Evolutionary conservation across 2,797 vertebrate genomes (phyloP).

Genomic region (Enteromius treurensis): DNA sequence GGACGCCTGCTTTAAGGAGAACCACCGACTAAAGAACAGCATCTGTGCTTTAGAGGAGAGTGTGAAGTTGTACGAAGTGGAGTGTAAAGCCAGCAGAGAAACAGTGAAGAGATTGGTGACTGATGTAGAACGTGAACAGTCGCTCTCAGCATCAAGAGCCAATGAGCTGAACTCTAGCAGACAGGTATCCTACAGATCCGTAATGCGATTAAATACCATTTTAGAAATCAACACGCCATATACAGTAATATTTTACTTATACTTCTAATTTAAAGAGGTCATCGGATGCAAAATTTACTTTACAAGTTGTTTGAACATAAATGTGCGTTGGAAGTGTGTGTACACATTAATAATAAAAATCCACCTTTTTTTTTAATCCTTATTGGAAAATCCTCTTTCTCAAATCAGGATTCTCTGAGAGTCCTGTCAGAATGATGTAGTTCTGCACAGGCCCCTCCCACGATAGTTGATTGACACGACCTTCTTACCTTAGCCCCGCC

Average conservation of each 20-base stretch:
- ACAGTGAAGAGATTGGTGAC: constrained; percentile 85
- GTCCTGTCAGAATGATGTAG: too few relatives aligned
- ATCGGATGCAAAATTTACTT: too few relatives aligned
- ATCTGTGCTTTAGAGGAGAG: constrained; percentile 80
- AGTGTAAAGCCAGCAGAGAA: constrained; percentile 87
- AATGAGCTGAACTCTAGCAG: constrained; percentile 77
- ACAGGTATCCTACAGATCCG: constrained; percentile 74
- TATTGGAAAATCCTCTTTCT: too few relatives aligned
- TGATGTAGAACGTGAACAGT: constrained; percentile 82
- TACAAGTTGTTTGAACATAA: too few relatives aligned
- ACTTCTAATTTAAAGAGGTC: too few relatives aligned
- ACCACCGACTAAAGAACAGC: constrained; percentile 72
- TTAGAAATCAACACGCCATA: not conserved
- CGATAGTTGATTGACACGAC: too few relatives aligned
- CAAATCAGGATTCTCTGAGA: too few relatives aligned
- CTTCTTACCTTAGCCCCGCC: too few relatives aligned
- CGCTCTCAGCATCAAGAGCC: constrained; percentile 69
- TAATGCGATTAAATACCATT: not conserved
- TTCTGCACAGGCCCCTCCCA: too few relatives aligned
- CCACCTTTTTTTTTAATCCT: too few relatives aligned
- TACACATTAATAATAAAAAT: too few relatives aligned
- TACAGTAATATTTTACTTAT: not conserved
- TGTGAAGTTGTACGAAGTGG: constrained; percentile 82
- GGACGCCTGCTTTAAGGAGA: constrained; percentile 74
- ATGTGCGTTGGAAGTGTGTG: too few relatives aligned